A percentile compares a stretch with the other conserved stretches of the same genome.
Evolutionary conservation across 2,888 invertebrate genomes (phyloP).

Genomic region (Lepeophtheirus nordmannii): DNA sequence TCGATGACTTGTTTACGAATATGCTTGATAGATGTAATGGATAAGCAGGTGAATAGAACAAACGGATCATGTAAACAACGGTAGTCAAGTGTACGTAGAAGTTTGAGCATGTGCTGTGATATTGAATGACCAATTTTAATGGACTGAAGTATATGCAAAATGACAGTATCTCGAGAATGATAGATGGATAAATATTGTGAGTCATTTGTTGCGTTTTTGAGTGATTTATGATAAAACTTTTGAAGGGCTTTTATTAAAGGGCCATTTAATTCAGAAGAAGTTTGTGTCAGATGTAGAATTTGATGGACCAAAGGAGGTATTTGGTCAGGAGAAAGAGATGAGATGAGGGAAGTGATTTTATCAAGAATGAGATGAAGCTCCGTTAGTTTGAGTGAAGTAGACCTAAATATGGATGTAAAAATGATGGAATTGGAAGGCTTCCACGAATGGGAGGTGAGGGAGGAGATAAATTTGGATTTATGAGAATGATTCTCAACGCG

Average conservation of each 20-base stretch:
- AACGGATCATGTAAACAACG: slow-evolving; percentile 6
- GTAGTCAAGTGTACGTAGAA: neutral
- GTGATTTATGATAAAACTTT: neutral
- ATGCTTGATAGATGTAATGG: neutral
- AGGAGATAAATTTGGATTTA: neutral
- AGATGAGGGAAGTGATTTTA: neutral
- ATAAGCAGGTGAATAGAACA: neutral
- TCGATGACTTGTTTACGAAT: neutral
- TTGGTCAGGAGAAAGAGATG: neutral
- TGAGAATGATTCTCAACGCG: neutral
- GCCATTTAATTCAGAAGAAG: neutral
- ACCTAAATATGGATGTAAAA: neutral
- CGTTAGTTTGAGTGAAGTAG: neutral
- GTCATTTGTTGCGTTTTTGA: neutral
- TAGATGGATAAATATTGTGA: neutral
- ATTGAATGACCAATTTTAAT: slow-evolving; percentile 9
- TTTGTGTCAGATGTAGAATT: neutral
- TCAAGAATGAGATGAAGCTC: slow-evolving; percentile 12
- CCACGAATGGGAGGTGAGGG: neutral
- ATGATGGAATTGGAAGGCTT: neutral
- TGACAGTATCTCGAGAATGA: neutral
- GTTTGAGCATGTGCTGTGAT: neutral
- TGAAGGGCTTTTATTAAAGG: neutral
- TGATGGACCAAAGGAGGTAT: slow-evolving; percentile 17
- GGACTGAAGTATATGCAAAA: slow-evolving; percentile 7